Base-by-base conservation (phyloP, 2,888 invertebrate genomes). In the Litoditis marina region DNA sequence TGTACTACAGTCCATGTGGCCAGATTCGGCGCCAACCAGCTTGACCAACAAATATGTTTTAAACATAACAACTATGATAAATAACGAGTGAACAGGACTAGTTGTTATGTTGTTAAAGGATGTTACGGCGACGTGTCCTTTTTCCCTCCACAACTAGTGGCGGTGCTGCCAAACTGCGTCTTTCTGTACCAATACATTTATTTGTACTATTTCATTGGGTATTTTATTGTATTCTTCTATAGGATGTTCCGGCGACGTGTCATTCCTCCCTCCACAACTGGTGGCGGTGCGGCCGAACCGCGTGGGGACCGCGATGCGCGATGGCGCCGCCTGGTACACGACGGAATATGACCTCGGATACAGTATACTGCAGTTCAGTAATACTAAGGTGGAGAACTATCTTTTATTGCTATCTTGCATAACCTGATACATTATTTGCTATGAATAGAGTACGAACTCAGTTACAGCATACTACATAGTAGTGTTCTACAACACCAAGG, bases 331-430 rank as follows among this genome's bases (percentile, higher is more conserved):
- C 22, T 71, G 74, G 74, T 66, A 65, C 50, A 52, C 70, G 8
- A 69, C 68, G n/a, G 69, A 73, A 39, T 57, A 63, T 50, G 65
- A 69, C 8, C 67, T 68, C 44, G 73, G 73, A 5, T 73, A 73
- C 53, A 73, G 65, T 30, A 60, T 73, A 34, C 65, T 71, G 1
- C 56, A 63, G 6, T 74, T 68, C 47, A 62, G 58, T 28, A 63
- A 66, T 25, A 56, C 53, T 2, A 59, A 42, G 19, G 51, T 59
- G 13, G n/a, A n/a, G n/a, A n/a, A n/a, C 16, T 22, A 27, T 27
- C 22, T 49, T 27, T 27, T 22, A 6, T 27, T 11, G 25, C 2
- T 49, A 5, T 19, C 7, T 11, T 49, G 16, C 4, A 28, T 19
- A 19, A 5, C 49, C 28, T 7, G n/a, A n/a, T n/a, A n/a, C n/a